Percentiles rank a stretch among this genome's conserved stretches.
phyloP scores from a whole-genome alignment of 2,113 vertebrate species.

The Perca schrenkii region DNA sequence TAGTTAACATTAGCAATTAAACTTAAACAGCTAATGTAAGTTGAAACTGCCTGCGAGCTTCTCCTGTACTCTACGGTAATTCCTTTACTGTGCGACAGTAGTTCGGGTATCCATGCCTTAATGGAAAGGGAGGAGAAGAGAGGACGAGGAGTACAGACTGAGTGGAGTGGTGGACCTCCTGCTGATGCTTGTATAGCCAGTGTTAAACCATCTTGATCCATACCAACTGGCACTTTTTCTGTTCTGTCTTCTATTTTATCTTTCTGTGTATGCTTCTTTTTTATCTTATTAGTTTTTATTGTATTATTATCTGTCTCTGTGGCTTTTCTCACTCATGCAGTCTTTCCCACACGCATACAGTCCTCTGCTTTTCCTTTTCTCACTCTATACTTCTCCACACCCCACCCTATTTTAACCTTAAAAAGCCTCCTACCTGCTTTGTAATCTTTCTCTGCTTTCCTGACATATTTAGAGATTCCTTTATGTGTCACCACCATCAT shows the following conservation, averaged over 20 bases:
- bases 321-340: neutral
- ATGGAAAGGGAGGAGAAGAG: conserved; percentile 10
- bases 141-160: neutral
- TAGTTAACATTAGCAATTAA: no score
- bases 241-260: neutral
- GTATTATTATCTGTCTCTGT: neutral
- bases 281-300: no score
- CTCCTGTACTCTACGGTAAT: no score
- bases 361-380: neutral
- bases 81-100: no score
- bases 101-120: no score
- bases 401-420: conserved; percentile 5
- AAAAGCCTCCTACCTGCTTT: conserved; percentile 9
- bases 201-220: conserved; percentile 18
- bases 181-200: conserved; percentile 13
- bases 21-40: no score
- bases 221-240: neutral
- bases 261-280: neutral
- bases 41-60: no score
- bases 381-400: neutral
- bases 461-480: conserved; percentile 1
- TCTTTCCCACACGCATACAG: neutral
- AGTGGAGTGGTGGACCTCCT: conserved; percentile 2
- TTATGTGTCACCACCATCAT: conserved; percentile 4
- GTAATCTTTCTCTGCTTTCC: neutral